Evolutionary conservation across 2,797 vertebrate genomes (phyloP), one percentile per base, ranked within the genome.

Genomic region (Melanotaenia parkinsoni): DNA sequence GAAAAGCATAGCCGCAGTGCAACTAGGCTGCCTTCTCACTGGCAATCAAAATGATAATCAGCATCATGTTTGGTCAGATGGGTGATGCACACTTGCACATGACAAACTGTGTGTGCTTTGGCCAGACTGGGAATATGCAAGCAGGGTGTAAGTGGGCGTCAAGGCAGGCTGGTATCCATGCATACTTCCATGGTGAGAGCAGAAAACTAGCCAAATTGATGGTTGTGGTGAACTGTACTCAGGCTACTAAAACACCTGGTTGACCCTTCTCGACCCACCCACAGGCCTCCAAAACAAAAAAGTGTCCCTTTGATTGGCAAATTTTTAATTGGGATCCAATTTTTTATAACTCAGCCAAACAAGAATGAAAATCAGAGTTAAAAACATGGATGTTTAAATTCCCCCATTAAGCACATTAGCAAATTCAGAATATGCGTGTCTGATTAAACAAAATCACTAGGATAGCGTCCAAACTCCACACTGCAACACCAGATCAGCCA

Each of bases 1-100:
- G 43, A 47, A 47, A 2, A 6, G 45, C 9, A 54, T 33, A 24
- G 47, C 9, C 8, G 16, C n/a, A 5, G 9, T 51, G 43, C 11
- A 5, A 28, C 16, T 14, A 13, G 61, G 54, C 22, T 8, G 45
- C 32, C 30, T 51, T 9, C 47, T 51, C 9, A n/a, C 30, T n/a
- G 1, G 38, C 22, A 18, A 5, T 59, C 43, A 37, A 69, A 79
- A 82, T 85, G 67, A 79, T 76, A 79, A 89, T 78, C 6, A 51
- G 72, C 58, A 30, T 81, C 72, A 58, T 63, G 77, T 75, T 74
- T 66, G 58, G 33, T 80, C 78, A 84, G 79, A 87, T 73, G 80
- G 83, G 74, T 28, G 81, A 70, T 78, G 63, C 80, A 72, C 54
- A 56, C 72, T 72, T 32, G 78, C 88, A 85, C 84, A 87, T 83